Base-by-base conservation (phyloP, 2,888 invertebrate genomes). In the Vannuccia rotundouncinata region DNA sequence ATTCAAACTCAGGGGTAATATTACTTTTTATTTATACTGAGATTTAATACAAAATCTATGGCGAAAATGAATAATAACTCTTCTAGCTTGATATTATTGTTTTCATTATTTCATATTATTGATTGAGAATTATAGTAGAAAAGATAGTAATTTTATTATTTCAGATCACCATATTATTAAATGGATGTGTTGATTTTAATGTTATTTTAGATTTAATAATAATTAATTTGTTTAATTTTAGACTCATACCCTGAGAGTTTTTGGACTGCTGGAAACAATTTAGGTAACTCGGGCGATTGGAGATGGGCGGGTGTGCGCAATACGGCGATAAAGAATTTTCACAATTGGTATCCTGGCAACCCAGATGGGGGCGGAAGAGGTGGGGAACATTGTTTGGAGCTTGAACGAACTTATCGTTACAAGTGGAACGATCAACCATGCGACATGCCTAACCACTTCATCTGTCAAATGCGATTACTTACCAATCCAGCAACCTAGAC, bases 341-440 rank as follows among this genome's bases (percentile, higher is more conserved):
- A 22, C n/a, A 75, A 79, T 60, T 82, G 82, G 82, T 76, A 82
- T 75, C 75, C 31, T 0, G 78, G 78, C 29, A 80, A 82, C 45
- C 82, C 82, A 10, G 82, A 82, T 74, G 81, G 81, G 29, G 81
- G 81, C 0, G 78, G 45, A 17, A 66, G 80, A 1, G 31, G 66
- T 0, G 30, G 59, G 13, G 82, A 82, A 29, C 80, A 82, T 73
- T 82, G 82, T 45, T 75, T 82, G 79, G 82, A 82, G 59, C 60
- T 82, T 60, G 82, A 82, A 31, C 31, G 76, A 29, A 28, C 45
- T 27, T 82, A 82, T 60, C 25, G 73, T 25, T 82, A 81, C 78
- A 74, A 29, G 25, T 82, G 82, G 82, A 82, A 82, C 66, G 82
- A 82, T 66, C 82, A 82, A 59, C 80, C 82, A 0, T 82, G 82